Evolutionary conservation across 2,888 invertebrate genomes (phyloP).

Genomic region (Agriotes lineatus): DNA sequence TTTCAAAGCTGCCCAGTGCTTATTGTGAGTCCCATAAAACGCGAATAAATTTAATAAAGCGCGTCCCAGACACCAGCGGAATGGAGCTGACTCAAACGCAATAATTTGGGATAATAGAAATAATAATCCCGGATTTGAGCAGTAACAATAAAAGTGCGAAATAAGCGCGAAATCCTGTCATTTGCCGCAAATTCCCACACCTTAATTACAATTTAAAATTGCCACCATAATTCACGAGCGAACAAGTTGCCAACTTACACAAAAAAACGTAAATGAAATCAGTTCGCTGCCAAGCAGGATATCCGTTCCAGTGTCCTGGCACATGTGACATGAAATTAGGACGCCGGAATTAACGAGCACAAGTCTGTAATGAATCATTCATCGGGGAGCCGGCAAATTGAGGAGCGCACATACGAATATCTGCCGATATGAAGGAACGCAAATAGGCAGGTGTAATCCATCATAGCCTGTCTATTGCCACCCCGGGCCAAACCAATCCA

Average conservation of each 20-base stretch:
- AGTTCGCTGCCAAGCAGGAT: slow-evolving; percentile 38
- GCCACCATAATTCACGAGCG: slow-evolving; percentile 45
- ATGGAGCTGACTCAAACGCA: slow-evolving; percentile 45
- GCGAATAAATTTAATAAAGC: slow-evolving; percentile 20
- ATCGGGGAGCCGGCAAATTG: slow-evolving; percentile 37
- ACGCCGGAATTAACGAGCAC: slow-evolving; percentile 38
- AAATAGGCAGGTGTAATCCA: slow-evolving; percentile 54
- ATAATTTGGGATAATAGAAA: slow-evolving; percentile 49
- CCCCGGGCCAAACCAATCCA: slow-evolving; percentile 57
- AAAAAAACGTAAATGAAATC: slow-evolving; percentile 37
- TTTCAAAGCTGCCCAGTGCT: background rate
- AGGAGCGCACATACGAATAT: slow-evolving; percentile 32
- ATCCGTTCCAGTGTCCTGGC: slow-evolving; percentile 38
- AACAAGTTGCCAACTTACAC: slow-evolving; percentile 40
- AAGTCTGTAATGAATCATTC: slow-evolving; percentile 43
- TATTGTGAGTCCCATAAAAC: slow-evolving; percentile 2
- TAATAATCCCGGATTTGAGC: slow-evolving; percentile 46
- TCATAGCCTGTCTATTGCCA: slow-evolving; percentile 59
- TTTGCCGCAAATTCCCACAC: slow-evolving; percentile 42
- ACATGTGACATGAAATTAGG: slow-evolving; percentile 41
- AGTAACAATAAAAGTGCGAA: slow-evolving; percentile 51
- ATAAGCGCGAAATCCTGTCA: slow-evolving; percentile 49
- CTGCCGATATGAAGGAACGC: slow-evolving; percentile 42
- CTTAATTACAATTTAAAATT: slow-evolving; percentile 51
- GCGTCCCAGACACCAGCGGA: background rate